A percentile compares a stretch with the other conserved stretches of the same genome.
Evolutionary conservation across 1,140 invertebrate species (phyloP).

Genomic region (Heliconius hermathena): DNA sequence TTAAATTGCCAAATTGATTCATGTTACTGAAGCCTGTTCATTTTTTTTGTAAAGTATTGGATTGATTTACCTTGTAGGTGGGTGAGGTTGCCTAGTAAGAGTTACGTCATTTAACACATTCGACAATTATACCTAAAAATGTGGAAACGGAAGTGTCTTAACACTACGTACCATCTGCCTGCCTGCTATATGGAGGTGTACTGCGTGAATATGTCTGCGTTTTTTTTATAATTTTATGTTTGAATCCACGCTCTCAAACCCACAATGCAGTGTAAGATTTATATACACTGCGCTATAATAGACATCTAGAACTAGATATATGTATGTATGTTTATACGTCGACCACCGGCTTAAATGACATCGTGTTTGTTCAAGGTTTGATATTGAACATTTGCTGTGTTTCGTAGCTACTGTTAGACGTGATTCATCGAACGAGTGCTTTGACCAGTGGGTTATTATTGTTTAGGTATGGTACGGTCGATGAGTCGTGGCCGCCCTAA

Average conservation of each 20-base stretch:
- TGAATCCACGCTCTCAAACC: neutral
- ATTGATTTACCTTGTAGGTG: neutral
- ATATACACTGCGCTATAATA: neutral
- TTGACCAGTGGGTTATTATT: neutral
- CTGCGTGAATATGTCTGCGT: too few relatives aligned
- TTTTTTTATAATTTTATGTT: too few relatives aligned
- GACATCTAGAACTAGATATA: neutral
- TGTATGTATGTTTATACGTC: neutral
- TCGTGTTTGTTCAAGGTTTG: slow-evolving; percentile 9
- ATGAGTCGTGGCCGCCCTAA: too few relatives aligned
- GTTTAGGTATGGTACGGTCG: too few relatives aligned
- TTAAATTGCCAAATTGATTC: neutral
- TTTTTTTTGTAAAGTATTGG: neutral
- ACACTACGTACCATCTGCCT: too few relatives aligned
- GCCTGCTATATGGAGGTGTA: too few relatives aligned
- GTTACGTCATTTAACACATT: too few relatives aligned
- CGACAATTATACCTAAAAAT: too few relatives aligned
- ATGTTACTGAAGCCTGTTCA: neutral
- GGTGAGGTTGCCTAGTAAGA: too few relatives aligned
- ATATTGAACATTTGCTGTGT: slow-evolving; percentile 5
- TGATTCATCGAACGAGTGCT: slow-evolving; percentile 1
- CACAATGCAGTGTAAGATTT: neutral
- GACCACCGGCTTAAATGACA: neutral
- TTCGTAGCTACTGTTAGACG: neutral
- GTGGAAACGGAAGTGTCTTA: too few relatives aligned